These are phyloP conservation scores for Gymnoscopelus microlampas DNA, from an alignment of 2,797 vertebrate species.

Conservation along the genomic window DNA sequence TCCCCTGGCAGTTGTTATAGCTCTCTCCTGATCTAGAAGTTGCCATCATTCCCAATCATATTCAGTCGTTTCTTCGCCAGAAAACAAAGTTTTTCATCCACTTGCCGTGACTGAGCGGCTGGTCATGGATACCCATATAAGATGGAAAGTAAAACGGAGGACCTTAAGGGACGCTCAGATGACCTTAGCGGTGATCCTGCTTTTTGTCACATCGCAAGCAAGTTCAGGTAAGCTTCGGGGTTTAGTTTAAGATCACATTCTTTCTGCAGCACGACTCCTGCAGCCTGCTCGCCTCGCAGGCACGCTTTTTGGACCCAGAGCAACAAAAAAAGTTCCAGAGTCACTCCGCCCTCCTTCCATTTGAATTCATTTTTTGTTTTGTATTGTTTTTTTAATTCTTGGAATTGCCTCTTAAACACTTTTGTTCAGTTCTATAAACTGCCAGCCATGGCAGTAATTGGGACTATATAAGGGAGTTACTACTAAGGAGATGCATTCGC, in stretches of 20 bases:
- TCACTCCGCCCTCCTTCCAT: slow-evolving; percentile 46
- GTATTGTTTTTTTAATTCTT: too few relatives aligned
- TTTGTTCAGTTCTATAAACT: slow-evolving; percentile 20
- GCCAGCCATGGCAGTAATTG: too few relatives aligned
- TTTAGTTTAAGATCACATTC: not conserved
- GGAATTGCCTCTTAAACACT: too few relatives aligned
- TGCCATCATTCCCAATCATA: slow-evolving; percentile 29
- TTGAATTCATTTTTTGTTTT: slow-evolving; percentile 22
- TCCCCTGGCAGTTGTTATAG: slow-evolving; percentile 65
- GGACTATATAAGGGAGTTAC: too few relatives aligned
- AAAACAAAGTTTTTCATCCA: slow-evolving; percentile 70
- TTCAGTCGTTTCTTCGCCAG: slow-evolving; percentile 35
- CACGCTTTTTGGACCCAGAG: too few relatives aligned
- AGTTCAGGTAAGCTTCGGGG: slow-evolving; percentile 83
- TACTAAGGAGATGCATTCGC: too few relatives aligned
- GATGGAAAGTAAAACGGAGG: slow-evolving; percentile 89
- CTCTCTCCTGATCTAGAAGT: slow-evolving; percentile 68
- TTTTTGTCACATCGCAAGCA: slow-evolving; percentile 81
- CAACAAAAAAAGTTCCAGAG: too few relatives aligned
- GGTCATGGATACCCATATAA: slow-evolving; percentile 87
- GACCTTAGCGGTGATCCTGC: slow-evolving; percentile 79
- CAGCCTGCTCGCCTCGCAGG: too few relatives aligned
- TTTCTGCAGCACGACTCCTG: too few relatives aligned
- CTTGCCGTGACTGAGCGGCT: slow-evolving; percentile 68
- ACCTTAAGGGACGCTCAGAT: slow-evolving; percentile 80